These are phyloP conservation scores for Minunthozetes semirufus DNA, from an alignment of 2,888 invertebrate species.

Conservation along the genomic window DNA sequence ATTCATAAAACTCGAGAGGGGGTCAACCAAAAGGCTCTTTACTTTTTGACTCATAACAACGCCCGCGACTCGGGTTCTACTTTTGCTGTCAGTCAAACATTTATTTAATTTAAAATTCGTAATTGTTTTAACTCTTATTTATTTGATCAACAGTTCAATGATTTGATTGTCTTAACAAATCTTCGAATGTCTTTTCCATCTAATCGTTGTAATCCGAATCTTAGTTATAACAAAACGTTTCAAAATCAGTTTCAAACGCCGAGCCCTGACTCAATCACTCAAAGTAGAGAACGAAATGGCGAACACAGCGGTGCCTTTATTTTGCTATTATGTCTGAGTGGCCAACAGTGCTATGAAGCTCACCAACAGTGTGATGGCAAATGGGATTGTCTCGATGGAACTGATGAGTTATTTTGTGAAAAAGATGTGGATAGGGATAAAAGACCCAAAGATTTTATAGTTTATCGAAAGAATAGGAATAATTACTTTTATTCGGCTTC, in stretches of 20 bases:
- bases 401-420: slow-evolving; percentile 50
- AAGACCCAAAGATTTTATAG: slow-evolving; percentile 45
- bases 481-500: slow-evolving; percentile 49
- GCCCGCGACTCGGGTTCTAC: slow-evolving; percentile 44
- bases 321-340: slow-evolving; percentile 35
- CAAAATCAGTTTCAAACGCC: slow-evolving; percentile 9
- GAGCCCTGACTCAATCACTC: not conserved
- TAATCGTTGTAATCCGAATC: slow-evolving; percentile 35
- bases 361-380: slow-evolving; percentile 50
- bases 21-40: slow-evolving; percentile 40
- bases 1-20: slow-evolving; percentile 41
- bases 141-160: slow-evolving; percentile 45
- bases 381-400: slow-evolving; percentile 49
- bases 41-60: slow-evolving; percentile 47
- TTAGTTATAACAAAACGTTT: slow-evolving; percentile 15
- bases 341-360: slow-evolving; percentile 38
- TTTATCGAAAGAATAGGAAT: slow-evolving; percentile 44
- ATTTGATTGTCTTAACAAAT: slow-evolving; percentile 51
- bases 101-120: not conserved
- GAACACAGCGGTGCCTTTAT: slow-evolving; percentile 10
- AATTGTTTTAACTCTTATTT: not conserved
- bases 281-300: too few relatives aligned
- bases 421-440: slow-evolving; percentile 43
- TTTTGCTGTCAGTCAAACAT: slow-evolving; percentile 45
- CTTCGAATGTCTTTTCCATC: slow-evolving; percentile 44